phyloP scores from a whole-genome alignment of 1,140 invertebrate genomes.

The Tribolium castaneum region DNA sequence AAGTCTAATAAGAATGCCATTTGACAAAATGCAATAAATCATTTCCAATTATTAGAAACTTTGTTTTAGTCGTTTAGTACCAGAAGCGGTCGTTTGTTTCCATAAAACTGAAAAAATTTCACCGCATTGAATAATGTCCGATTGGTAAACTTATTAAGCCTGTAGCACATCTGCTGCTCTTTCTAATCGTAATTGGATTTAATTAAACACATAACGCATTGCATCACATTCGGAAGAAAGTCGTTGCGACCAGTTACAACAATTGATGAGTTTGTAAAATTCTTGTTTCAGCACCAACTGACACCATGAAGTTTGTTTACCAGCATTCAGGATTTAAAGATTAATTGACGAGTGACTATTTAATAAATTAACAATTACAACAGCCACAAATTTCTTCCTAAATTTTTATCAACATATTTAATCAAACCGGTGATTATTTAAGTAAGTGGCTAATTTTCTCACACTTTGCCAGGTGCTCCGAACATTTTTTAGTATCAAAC shows the following conservation, averaged over 20 bases:
- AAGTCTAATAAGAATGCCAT: neutral
- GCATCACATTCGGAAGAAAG: slow-evolving; percentile 14
- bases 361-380: too few relatives aligned
- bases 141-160: neutral
- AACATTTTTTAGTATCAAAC: neutral
- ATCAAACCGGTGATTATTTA: neutral
- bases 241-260: neutral
- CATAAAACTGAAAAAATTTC: neutral
- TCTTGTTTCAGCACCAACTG: neutral
- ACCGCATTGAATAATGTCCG: neutral
- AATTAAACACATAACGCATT: slow-evolving; percentile 12
- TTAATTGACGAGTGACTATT: too few relatives aligned
- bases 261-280: neutral
- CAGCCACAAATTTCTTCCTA: neutral
- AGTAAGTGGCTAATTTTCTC: slow-evolving; percentile 13
- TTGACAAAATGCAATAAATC: neutral
- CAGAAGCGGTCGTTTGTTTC: neutral
- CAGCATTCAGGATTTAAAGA: too few relatives aligned
- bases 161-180: slow-evolving; percentile 1
- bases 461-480: slow-evolving; percentile 8
- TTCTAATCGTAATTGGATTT: slow-evolving; percentile 2
- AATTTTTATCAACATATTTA: neutral
- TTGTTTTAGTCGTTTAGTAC: too few relatives aligned
- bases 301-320: neutral
- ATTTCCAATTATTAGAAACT: neutral